Evolutionary conservation across 1,140 invertebrate species (phyloP).

Genomic region (Scaptodrosophila lebanonensis): DNA sequence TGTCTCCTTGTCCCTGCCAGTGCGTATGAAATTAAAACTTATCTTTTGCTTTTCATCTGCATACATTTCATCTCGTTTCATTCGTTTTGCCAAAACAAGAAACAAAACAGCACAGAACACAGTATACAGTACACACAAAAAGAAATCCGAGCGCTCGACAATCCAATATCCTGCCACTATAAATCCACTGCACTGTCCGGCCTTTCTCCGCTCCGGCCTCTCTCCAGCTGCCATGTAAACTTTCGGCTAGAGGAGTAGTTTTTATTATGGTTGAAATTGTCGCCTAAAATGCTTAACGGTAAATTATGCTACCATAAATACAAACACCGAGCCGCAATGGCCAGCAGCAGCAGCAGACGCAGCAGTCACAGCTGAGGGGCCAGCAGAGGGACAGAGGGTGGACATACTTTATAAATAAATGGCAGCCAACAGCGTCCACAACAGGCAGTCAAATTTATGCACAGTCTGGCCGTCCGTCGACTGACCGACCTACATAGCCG

Average conservation of each 20-base stretch:
- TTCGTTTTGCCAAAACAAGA: background rate
- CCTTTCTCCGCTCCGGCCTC: background rate
- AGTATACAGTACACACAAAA: conserved; percentile 4
- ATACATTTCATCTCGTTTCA: conserved; percentile 12
- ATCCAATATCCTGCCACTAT: conserved; percentile 65
- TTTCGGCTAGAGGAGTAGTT: conserved; percentile 43
- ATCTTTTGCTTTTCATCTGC: conserved; percentile 63
- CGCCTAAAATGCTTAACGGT: conserved; percentile 67
- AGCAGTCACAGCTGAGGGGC: background rate
- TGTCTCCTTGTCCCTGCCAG: conserved; percentile 3
- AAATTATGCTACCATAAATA: conserved; percentile 69
- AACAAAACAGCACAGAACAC: background rate
- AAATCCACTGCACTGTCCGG: conserved; percentile 35
- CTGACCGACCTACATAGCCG: conserved; percentile 12
- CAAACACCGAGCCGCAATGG: conserved; percentile 14
- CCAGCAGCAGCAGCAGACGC: no score
- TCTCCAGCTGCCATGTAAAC: conserved; percentile 4
- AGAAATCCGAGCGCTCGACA: conserved; percentile 30
- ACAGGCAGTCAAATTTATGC: conserved; percentile 55
- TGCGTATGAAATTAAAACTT: conserved; percentile 58
- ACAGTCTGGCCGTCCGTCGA: conserved; percentile 11
- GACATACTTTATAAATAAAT: conserved; percentile 58
- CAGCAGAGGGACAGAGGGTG: background rate
- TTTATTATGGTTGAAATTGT: conserved; percentile 61
- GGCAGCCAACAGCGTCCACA: conserved; percentile 26